Base-by-base conservation (phyloP, 1,140 invertebrate genomes). In the Drosophila yakuba region DNA sequence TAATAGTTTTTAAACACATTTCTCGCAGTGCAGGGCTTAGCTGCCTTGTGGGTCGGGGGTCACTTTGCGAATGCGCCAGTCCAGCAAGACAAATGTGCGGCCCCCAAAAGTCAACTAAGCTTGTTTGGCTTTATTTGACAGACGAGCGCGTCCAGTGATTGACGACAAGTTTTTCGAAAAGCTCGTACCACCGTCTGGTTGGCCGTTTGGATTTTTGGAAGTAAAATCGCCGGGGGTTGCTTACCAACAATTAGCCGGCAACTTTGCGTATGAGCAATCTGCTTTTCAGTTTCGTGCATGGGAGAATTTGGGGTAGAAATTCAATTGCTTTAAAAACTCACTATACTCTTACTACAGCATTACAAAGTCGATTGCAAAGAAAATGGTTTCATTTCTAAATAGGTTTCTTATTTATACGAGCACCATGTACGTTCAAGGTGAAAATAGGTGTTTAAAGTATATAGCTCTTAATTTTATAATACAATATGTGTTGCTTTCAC, bases 91-190 rank as follows among this genome's bases (percentile, higher is more conserved):
- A 80, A 81, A 81, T 81, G 78, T 81, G 78, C 72, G 78, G 74
- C 73, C 59, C 63, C 78, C 74, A 67, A 83, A 82, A 83, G 74
- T 82, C 73, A 81, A 81, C 78, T 81, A 81, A 81, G 78, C 78
- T 81, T 78, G 66, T 78, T 81, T 81, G 79, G 78, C 78, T 80
- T 80, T 80, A 80, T 80, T 80, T 80, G 78, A 80, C 78, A 81
- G 78, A 81, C 78, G 79, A 81, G 60, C 73, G 54, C 43, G 43
- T 50, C 55, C 78, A 52, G 78, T 80, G 78, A 80, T 80, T 80
- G 77, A 80, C 78, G 77, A 80, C 71, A 80, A 80, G 59, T 80
- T 80, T 71, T 72, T 71, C 48, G 17, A 60, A 59, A 72, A 69
- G 63, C 63, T 25, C 36, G 28, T 20, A 56, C 25, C 38, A 56